Conservation (phyloP, 2,888 invertebrate genomes). For the Acronicta leporina region DNA sequence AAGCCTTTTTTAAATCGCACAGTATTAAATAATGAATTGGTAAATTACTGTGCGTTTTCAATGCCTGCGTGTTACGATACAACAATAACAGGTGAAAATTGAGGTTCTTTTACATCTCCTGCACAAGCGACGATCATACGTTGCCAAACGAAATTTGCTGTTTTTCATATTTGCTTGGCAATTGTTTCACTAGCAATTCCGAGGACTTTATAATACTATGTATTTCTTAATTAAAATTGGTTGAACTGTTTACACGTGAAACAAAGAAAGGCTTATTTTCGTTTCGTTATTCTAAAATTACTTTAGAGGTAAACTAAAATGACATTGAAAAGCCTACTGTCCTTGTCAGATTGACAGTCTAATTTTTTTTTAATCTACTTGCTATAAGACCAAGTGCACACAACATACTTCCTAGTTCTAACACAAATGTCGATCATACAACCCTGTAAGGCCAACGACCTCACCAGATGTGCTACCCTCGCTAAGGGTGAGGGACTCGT, state of each 20-base stretch:
- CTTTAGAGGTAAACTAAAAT: too few species aligned
- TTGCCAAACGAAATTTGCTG: too few species aligned
- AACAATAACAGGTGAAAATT: background rate
- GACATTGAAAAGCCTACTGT: too few species aligned
- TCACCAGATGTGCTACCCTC: constrained; percentile 57
- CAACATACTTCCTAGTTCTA: constrained; percentile 33
- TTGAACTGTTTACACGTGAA: too few species aligned
- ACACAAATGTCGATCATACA: constrained; percentile 33
- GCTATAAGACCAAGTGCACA: constrained; percentile 1
- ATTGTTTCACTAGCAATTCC: too few species aligned
- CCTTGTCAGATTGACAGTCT: too few species aligned
- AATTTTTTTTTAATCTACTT: background rate
- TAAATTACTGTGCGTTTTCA: background rate
- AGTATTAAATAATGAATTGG: constrained; percentile 4
- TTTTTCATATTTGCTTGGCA: too few species aligned
- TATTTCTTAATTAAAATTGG: too few species aligned
- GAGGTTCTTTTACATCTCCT: background rate
- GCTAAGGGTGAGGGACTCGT: constrained; percentile 23
- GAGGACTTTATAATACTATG: too few species aligned
- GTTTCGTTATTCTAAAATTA: too few species aligned
- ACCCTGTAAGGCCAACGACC: constrained; percentile 57
- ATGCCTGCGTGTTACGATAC: background rate
- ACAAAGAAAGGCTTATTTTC: too few species aligned
- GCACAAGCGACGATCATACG: too few species aligned
- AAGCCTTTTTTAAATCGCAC: constrained; percentile 9